phyloP scores from a whole-genome alignment of 2,888 invertebrate species.

The Unio delphinus region DNA sequence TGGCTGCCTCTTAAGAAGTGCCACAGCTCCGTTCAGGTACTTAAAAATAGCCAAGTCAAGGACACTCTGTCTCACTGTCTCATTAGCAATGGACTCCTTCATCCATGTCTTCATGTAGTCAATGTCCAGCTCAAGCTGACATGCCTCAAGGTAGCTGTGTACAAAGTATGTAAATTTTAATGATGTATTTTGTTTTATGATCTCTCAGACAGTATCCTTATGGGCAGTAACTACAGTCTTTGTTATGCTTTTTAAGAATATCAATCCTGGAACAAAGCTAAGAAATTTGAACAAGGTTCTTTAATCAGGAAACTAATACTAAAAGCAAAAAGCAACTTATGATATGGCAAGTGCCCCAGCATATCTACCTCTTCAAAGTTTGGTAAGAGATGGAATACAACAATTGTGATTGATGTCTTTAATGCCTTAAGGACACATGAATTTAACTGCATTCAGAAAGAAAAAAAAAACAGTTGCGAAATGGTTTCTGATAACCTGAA shows the following conservation, averaged over 20 bases:
- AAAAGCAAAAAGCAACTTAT: too few relatives aligned
- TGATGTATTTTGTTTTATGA: not conserved
- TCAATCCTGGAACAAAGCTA: too few relatives aligned
- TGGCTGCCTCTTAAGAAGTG: constrained; percentile 65
- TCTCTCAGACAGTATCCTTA: not conserved
- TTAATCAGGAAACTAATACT: not conserved
- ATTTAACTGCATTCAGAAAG: too few relatives aligned
- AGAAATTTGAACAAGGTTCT: not conserved
- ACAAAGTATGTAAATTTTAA: not conserved
- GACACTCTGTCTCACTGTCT: constrained; percentile 59
- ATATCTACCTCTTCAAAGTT: too few relatives aligned
- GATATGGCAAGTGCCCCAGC: too few relatives aligned
- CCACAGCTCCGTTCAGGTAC: constrained; percentile 58
- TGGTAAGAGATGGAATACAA: too few relatives aligned
- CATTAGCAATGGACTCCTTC: constrained; percentile 42
- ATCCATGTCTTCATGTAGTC: constrained; percentile 58
- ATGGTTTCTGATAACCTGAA: too few relatives aligned
- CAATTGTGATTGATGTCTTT: too few relatives aligned
- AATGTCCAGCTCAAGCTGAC: constrained; percentile 65
- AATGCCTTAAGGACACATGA: too few relatives aligned
- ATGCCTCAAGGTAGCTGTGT: constrained; percentile 66
- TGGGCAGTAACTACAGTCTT: not conserved
- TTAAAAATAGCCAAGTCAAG: constrained; percentile 62
- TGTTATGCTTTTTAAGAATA: too few relatives aligned
- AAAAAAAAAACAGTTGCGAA: too few relatives aligned